Evolutionary conservation across 1,140 invertebrate genomes (phyloP).

Genomic region (Brachionus paranguensis): DNA sequence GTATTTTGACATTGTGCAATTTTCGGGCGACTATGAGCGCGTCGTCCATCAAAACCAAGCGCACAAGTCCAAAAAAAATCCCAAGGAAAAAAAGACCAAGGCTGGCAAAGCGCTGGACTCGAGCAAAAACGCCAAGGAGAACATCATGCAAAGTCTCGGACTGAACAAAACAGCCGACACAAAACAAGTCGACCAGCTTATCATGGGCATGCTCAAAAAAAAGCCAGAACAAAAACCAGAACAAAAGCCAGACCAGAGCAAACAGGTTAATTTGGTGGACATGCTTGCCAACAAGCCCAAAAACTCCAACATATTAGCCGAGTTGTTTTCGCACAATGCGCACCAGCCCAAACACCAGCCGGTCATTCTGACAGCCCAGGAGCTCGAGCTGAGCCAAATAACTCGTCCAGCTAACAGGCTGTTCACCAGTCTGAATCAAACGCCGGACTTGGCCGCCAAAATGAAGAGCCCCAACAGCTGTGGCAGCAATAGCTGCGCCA

Average conservation of each 20-base stretch:
- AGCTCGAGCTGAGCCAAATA: slow-evolving; percentile 2
- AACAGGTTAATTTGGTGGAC: neutral
- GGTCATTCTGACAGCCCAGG: slow-evolving; percentile 4
- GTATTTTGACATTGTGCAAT: slow-evolving; percentile 38
- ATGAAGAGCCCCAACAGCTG: neutral
- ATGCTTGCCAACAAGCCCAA: neutral
- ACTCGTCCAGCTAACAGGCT: neutral
- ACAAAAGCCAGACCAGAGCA: neutral
- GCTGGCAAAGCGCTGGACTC: neutral
- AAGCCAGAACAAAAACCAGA: neutral
- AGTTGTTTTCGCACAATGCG: neutral
- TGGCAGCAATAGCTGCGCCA: slow-evolving; percentile 22
- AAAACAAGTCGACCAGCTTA: neutral
- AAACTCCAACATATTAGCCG: neutral
- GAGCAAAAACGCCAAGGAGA: neutral
- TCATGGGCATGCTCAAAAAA: slow-evolving; percentile 6
- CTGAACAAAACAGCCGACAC: neutral
- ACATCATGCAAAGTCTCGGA: neutral
- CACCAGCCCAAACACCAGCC: neutral
- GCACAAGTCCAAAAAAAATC: neutral
- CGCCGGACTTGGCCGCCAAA: neutral
- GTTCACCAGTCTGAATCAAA: neutral
- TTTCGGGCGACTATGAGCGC: slow-evolving; percentile 2
- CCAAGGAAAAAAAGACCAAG: neutral
- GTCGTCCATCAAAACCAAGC: neutral